Base-by-base conservation (phyloP, 2,113 vertebrate genomes). In the Toxotes jaculatrix region DNA sequence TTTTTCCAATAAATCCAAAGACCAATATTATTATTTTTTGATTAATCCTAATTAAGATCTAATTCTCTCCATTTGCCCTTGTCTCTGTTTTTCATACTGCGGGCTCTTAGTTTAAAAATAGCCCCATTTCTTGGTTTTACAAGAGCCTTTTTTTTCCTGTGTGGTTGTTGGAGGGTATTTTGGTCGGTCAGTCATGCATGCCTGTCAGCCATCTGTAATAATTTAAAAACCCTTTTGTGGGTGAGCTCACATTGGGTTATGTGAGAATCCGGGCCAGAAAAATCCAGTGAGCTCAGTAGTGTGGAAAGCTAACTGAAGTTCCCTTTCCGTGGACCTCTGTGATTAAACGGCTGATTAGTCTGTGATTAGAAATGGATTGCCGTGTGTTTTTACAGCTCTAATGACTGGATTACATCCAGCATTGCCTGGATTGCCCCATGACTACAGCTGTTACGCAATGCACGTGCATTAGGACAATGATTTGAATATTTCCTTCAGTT, bases 261-360 rank as follows among this genome's bases (percentile, higher is more conserved):
- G 49, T 65, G 49, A 14, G 27, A 88, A 70, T 42, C 42, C 70
- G 1, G 83, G 77, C 79, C 74, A 70, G 64, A 78, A 56, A 68
- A 82, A 80, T 80, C 76, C 61, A 82, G 61, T 40, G 75, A 89
- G 77, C 80, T 89, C 79, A 81, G 71, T 34, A 19, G 79, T 42
- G 74, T 84, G 85, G 86, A 89, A 86, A 87, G 65, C 84, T 71
- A 61, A 77, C 57, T 64, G 67, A 84, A 57, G 74, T 72, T 69
- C 40, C 1, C 57, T 70, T 77, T 80, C 71, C 51, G 31, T 42
- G 77, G 77, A 76, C 36, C 67, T 59, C 31, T 56, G 60, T 79
- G 79, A 87, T 91, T 87, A 88, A 86, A 84, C 32, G 66, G 79
- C 68, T 74, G 80, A 89, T 93, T 83, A 84, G 66, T 72, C 10